Evolutionary conservation across 2,797 vertebrate genomes (phyloP), one percentile per base, ranked within the genome.

Genomic region (Argya squamiceps): DNA sequence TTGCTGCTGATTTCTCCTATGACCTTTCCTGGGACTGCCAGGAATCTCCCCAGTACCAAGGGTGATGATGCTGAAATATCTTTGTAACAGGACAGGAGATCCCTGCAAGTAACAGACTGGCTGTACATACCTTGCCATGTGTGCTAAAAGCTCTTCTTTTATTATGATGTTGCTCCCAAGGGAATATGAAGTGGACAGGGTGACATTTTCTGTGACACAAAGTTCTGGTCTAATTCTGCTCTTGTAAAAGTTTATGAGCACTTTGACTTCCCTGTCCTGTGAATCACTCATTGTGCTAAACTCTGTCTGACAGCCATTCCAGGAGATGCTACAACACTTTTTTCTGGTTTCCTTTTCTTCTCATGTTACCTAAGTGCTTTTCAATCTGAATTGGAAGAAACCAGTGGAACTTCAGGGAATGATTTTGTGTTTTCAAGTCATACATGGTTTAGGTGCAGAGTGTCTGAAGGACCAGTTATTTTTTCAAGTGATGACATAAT

Each of bases 241-340:
- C 70, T 20, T 89, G 52, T 93, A 85, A 74, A 94, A 91, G 71
- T 93, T 95, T 95, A 95, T 93, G 84, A 68, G 65, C 64, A 55
- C 84, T 96, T 94, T 84, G 71, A 88, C 93, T 95, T 88, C 44
- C 22, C 43, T 84, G 88, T 78, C 87, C 71, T 78, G 53, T 65
- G 88, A 71, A 65, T 83, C 46, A 65, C 27, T 86, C 53, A 39
- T 32, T 53, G 62, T 1, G 6, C 60, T 88, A 20, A 88, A 71
- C 30, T 74, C 64, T 69, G 5, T 26, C 44, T n/a, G 46, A 70
- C 39, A 92, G 58, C 37, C 26, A 5, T 60, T 83, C 58, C n/a
- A 60, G 70, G 39, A 56, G 67, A 29, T 26, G 50, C 41, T 41
- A 55, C 58, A 80, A 56, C 32, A 46, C 29, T 69, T 84, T 75